Percentiles rank a stretch among this genome's conserved stretches.
phyloP scores from a whole-genome alignment of 2,797 vertebrate genomes.

The Epinephelus malabaricus region DNA sequence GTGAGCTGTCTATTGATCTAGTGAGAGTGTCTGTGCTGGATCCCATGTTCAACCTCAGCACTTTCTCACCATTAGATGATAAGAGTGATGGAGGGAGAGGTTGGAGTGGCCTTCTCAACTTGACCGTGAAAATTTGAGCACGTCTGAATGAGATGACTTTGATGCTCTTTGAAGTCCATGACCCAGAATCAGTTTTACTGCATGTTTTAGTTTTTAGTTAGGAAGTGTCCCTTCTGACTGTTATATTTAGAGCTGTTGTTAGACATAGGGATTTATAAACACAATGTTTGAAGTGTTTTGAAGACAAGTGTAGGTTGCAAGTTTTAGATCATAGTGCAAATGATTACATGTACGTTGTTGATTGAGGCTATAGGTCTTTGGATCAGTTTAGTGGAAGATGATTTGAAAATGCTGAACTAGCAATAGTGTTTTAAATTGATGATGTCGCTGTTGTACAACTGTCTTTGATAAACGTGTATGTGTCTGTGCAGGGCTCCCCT shows the following conservation, averaged over 20 bases:
- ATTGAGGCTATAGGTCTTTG: not conserved
- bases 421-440: not conserved
- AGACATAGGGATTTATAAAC: not conserved
- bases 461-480: constrained; percentile 12
- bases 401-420: not conserved
- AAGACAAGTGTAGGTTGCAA: not conserved
- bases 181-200: no score
- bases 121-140: no score
- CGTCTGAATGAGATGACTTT: no score
- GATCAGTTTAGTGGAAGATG: not conserved
- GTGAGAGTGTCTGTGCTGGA: constrained; percentile 6
- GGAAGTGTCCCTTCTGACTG: not conserved
- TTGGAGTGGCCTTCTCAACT: not conserved
- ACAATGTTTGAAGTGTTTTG: not conserved
- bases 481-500: constrained; percentile 77
- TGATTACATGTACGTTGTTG: not conserved
- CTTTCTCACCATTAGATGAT: not conserved
- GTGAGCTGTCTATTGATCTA: constrained; percentile 37
- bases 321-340: not conserved
- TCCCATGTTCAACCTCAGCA: constrained; percentile 6
- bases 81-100: not conserved
- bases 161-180: no score
- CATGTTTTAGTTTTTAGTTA: not conserved
- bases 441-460: not conserved
- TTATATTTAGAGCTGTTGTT: not conserved